Evolutionary conservation across 2,113 vertebrate species (phyloP), one percentile per base, ranked within the genome.

Genomic region (Dendrocopos noguchii): DNA sequence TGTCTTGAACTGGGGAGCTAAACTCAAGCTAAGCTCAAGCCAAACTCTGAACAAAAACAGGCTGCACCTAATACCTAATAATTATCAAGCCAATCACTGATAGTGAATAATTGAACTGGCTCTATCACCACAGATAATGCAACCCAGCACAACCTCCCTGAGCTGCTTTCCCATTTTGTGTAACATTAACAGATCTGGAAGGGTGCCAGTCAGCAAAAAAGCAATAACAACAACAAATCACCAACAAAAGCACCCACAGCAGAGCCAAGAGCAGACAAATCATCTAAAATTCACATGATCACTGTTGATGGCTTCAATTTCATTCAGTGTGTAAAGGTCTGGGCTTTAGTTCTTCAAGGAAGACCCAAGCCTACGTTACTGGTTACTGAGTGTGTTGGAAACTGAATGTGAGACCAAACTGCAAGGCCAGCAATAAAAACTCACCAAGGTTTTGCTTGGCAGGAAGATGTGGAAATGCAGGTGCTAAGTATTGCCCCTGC

Each of bases 101-200:
- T 2, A 57, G 60, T 74, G 67, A 86, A 94, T 89, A 92, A 84
- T 86, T 93, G 87, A 93, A 91, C 73, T 56, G 80, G 20, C 61
- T 81, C 33, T 67, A 47, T 83, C 3, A 4, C 42, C n/a, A 76
- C 65, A 72, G 11, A 57, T 73, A 70, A 88, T 27, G 84, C 67
- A 87, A 70, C 25, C 50, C 76, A 90, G 80, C 65, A 75, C 56
- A 91, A 85, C 31, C n/a, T 57, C 47, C 39, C 28, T 88, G 80
- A 92, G 34, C 53, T 75, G 42, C 57, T 53, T 85, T 89, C 55
- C 19, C 47, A 36, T 70, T 88, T 88, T n/a, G 70, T 73, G 64
- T 87, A 92, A 79, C 52, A 89, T 95, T 92, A 96, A 93, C 87
- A 92, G 89, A 90, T 16, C 11, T 33, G 36, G 84, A 91, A 91